Evolutionary conservation across 1,140 invertebrate species (phyloP).

Genomic region (silkworm (Bombyx mori)): ASM3026992v2 NC_085120.1:10707501-10708000

Average conservation of each 20-base stretch:
- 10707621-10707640: constrained; percentile 25
- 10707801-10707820: constrained; percentile 8
- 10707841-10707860: constrained; percentile 7
- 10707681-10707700: constrained; percentile 5
- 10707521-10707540: too few relatives aligned
- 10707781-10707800: background rate
- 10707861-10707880: constrained; percentile 6
- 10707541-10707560: too few relatives aligned
- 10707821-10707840: constrained; percentile 7
- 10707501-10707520: too few relatives aligned
- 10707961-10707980: background rate
- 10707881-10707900: constrained; percentile 4
- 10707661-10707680: constrained; percentile 17
- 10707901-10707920: constrained; percentile 4
- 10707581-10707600: constrained; percentile 18
- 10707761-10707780: constrained; percentile 3
- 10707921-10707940: constrained; percentile 5
- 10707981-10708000: background rate
- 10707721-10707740: constrained; percentile 20
- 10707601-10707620: constrained; percentile 22
- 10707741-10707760: constrained; percentile 8
- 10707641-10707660: constrained; percentile 22
- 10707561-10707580: too few relatives aligned
- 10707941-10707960: constrained; percentile 6
- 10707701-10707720: constrained; percentile 25